Evolutionary conservation across 2,113 vertebrate species (phyloP), one percentile per base, ranked within the genome.

Genomic region (Ramphastos sulfuratus): DNA sequence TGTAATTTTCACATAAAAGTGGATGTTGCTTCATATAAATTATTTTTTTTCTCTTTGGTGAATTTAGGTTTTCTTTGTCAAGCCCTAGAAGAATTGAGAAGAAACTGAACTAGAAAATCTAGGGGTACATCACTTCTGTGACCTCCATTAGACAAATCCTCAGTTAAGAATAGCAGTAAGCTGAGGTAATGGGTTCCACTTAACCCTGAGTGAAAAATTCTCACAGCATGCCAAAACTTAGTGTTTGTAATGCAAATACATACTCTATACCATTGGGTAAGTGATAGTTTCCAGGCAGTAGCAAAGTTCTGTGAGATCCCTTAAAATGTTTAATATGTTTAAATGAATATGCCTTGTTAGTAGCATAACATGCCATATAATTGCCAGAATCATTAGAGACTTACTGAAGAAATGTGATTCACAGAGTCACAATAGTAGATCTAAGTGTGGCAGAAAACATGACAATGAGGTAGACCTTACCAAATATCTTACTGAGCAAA

Each of bases 241-340:
- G 44, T 58, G 31, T 67, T 87, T 82, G 31, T 91, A 82, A 82
- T 65, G 33, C 37, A 71, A 92, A 72, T 30, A 64, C 60, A 73
- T 69, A 76, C 25, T 33, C 25, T 55, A 5, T 82, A 58, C 88
- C 25, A 48, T 88, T 80, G 85, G 33, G 56, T 31, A 89, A 82
- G 30, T 17, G 25, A 78, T 4, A 10, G 30, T 71, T 87, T 92
- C 92, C 61, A 78, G 27, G 21, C 27, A 42, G 30, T 63, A 90
- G 24, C 55, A 90, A 87, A 87, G 70, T 89, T 91, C 59, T 65
- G 6, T 56, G n/a, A 84, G 50, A n/a, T 39, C 44, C 44, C 50
- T 77, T 89, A 76, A 94, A 94, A 90, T 76, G 84, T 82, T 86
- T 66, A 76, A 50, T 30, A 39, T 50, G 12, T 42, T 83, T 79